Conservation (phyloP, 2,113 vertebrate genomes). For the Colistium nudipinnis region DNA sequence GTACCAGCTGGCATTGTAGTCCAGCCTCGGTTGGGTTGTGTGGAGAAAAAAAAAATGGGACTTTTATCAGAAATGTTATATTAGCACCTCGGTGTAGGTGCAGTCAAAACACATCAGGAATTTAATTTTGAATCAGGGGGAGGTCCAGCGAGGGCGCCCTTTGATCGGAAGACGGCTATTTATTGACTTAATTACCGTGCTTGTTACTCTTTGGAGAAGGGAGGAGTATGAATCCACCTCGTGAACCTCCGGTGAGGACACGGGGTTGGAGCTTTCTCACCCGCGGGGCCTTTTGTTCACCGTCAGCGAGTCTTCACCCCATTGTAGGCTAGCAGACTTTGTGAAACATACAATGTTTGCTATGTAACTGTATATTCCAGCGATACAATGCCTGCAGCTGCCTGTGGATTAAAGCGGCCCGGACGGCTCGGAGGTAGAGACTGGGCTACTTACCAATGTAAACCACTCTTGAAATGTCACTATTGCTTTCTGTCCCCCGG, state of each 20-base stretch:
- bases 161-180: slow-evolving; percentile 64
- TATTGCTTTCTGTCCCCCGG: slow-evolving; percentile 56
- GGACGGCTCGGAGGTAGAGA: slow-evolving; percentile 69
- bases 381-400: slow-evolving; percentile 73
- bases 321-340: slow-evolving; percentile 54
- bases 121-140: slow-evolving; percentile 60
- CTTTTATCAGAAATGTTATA: slow-evolving; percentile 23
- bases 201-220: slow-evolving; percentile 59
- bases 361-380: slow-evolving; percentile 65
- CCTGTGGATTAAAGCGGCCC: slow-evolving; percentile 63
- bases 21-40: background rate
- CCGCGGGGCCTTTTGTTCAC: slow-evolving; percentile 28
- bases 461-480: slow-evolving; percentile 72
- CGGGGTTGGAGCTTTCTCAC: slow-evolving; percentile 61
- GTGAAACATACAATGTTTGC: slow-evolving; percentile 72
- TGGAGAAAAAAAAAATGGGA: slow-evolving; percentile 2
- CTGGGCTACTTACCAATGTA: slow-evolving; percentile 75
- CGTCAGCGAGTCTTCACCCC: slow-evolving; percentile 54
- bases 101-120: slow-evolving; percentile 58
- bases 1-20: slow-evolving; percentile 27
- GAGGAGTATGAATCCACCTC: slow-evolving; percentile 47
- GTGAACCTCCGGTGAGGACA: slow-evolving; percentile 54
- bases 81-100: slow-evolving; percentile 35
- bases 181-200: slow-evolving; percentile 65
- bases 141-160: slow-evolving; percentile 32